Conservation (phyloP, 1,140 invertebrate species). For the Drosophila cardini region DNA sequence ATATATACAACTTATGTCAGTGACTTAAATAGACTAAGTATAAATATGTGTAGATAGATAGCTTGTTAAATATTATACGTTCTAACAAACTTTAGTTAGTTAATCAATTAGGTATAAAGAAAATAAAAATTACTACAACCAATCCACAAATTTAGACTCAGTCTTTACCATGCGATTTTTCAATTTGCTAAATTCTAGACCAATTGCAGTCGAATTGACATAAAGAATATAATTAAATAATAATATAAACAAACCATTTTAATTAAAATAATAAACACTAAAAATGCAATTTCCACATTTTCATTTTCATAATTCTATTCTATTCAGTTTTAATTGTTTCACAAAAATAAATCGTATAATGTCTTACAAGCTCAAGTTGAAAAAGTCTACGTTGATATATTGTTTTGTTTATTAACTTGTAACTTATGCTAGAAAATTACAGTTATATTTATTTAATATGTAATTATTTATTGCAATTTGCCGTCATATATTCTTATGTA, state of each 20-base stretch:
- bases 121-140: constrained; percentile 21
- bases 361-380: constrained; percentile 62
- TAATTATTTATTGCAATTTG: constrained; percentile 66
- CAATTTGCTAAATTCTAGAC: constrained; percentile 27
- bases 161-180: constrained; percentile 32
- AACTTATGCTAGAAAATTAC: constrained; percentile 48
- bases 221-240: constrained; percentile 12
- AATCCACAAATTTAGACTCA: constrained; percentile 44
- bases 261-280: background rate
- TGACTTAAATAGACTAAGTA: constrained; percentile 3
- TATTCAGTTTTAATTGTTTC: constrained; percentile 21
- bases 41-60: constrained; percentile 11
- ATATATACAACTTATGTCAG: constrained; percentile 25
- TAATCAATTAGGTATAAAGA: background rate
- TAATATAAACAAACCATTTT: constrained; percentile 5
- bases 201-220: constrained; percentile 34
- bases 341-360: constrained; percentile 27
- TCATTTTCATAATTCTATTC: constrained; percentile 15
- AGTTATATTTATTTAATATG: constrained; percentile 44
- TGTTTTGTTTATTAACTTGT: constrained; percentile 18
- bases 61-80: constrained; percentile 11
- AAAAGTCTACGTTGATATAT: constrained; percentile 48
- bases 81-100: constrained; percentile 4
- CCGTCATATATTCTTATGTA: constrained; percentile 39
- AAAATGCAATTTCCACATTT: constrained; percentile 16